phyloP scores from a whole-genome alignment of 2,888 invertebrate genomes.

The Thecophora atra region DNA sequence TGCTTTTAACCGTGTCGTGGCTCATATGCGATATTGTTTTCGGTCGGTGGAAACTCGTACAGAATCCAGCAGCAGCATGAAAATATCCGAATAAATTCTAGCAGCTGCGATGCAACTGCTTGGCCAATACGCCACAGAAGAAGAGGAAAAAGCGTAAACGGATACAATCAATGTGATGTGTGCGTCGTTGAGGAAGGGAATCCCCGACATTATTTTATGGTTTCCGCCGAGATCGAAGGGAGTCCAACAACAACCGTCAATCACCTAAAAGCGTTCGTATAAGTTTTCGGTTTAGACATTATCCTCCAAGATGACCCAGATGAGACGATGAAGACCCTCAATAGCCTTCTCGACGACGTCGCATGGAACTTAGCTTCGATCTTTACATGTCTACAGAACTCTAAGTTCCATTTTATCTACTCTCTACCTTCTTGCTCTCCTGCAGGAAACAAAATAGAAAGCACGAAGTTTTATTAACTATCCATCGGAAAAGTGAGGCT shows the following conservation, averaged over 20 bases:
- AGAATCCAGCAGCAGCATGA: constrained; percentile 12
- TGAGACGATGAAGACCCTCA: too few relatives aligned
- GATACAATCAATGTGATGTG: constrained; percentile 52
- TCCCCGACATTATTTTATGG: constrained; percentile 51
- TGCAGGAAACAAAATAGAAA: too few relatives aligned
- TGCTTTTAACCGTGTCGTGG: not conserved
- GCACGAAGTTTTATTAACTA: too few relatives aligned
- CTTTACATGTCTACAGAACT: too few relatives aligned
- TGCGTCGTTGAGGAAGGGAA: constrained; percentile 51
- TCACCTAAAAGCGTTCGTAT: not conserved
- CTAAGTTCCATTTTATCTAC: too few relatives aligned
- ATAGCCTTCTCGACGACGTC: too few relatives aligned
- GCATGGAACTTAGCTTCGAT: too few relatives aligned
- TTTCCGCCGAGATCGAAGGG: constrained; percentile 28
- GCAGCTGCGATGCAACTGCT: constrained; percentile 1
- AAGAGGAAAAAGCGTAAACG: constrained; percentile 43
- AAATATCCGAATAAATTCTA: constrained; percentile 22
- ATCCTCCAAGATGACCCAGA: too few relatives aligned
- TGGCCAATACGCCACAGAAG: not conserved
- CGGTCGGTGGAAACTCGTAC: constrained; percentile 15
- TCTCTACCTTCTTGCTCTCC: too few relatives aligned
- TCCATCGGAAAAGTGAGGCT: too few relatives aligned
- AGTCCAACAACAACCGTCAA: constrained; percentile 35
- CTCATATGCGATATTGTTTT: constrained; percentile 8
- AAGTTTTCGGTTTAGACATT: too few relatives aligned